Evolutionary conservation across 1,140 invertebrate species (phyloP).

Genomic region (Bombus waltoni): DNA sequence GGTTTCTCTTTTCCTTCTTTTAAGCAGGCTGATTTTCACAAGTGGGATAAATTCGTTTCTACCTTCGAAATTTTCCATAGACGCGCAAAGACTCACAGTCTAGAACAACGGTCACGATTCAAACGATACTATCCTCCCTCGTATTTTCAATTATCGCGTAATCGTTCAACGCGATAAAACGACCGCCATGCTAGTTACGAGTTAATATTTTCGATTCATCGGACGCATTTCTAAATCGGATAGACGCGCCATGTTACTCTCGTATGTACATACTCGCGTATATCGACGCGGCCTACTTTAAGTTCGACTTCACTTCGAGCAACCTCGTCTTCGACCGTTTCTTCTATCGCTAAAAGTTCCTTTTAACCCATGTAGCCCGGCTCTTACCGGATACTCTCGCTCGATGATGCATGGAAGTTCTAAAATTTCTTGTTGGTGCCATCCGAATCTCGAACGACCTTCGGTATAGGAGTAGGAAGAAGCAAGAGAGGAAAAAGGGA

Average conservation of each 20-base stretch:
- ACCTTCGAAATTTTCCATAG: too few relatives aligned
- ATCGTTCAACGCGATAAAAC: background rate
- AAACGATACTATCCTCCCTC: too few relatives aligned
- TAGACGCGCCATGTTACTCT: background rate
- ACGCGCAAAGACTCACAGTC: too few relatives aligned
- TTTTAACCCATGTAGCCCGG: constrained; percentile 24
- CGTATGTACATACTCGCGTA: background rate
- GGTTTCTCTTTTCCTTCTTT: too few relatives aligned
- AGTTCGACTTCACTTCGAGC: constrained; percentile 13
- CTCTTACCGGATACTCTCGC: constrained; percentile 25
- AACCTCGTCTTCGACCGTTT: background rate
- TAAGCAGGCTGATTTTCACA: too few relatives aligned
- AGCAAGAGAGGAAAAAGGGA: too few relatives aligned
- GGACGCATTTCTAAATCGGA: constrained; percentile 13
- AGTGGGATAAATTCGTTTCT: too few relatives aligned
- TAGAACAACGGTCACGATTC: accelerated
- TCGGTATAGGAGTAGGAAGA: background rate
- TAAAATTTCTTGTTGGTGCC: constrained; percentile 21
- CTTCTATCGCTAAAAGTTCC: constrained; percentile 29
- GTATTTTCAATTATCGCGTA: background rate
- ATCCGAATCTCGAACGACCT: background rate
- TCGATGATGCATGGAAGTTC: constrained; percentile 42
- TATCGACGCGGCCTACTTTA: constrained; percentile 16
- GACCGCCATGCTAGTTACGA: background rate
- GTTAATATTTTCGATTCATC: background rate